Base-by-base conservation (phyloP, 2,113 vertebrate species). In the Chaetura pelagica region DNA sequence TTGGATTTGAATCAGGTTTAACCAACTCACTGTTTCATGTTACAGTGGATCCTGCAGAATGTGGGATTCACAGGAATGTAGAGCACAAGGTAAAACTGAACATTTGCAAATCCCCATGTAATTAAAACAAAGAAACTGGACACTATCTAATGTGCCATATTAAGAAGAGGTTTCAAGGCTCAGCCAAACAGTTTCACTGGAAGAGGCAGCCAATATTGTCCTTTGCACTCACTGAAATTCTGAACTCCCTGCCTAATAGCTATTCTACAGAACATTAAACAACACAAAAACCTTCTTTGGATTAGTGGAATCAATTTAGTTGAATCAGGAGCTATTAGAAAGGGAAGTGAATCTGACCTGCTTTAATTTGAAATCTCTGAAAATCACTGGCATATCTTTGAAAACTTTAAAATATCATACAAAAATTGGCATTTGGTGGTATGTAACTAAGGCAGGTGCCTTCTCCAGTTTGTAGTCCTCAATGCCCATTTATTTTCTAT, bases 391-490 rank as follows among this genome's bases (percentile, higher is more conserved):
- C 8, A 83, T 42, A 68, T 51, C 67, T 72, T 93, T 42, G 42
- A 3, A 7, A 2, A 8, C 32, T 64, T 63, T 57, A 26, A 61
- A 77, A 64, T 35, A 24, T 7, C 27, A 55, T 0, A 0, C 16
- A 27, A 62, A 89, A 4, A 7, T 21, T 12, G 4, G 4, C 17
- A 4, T 9, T 84, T 64, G n/a, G 19, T 61, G 52, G 27, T 13
- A 8, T 8, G 8, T 22, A 61, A 71, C 4, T 26, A 40, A 61
- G 35, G 12, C 7, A 34, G 2, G 9, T 3, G 80, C 11, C 2
- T 62, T 40, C 49, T 90, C 27, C 30, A n/a, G 2, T 18, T 58
- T 32, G 17, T 48, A 49, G 27, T 29, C 15, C 23, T 72, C 29
- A 46, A 2, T 40, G 59, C 7, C 7, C 12, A 15, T 10, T 72